Conservation (phyloP, 2,888 invertebrate genomes). For the Endomychus coccineus region DNA sequence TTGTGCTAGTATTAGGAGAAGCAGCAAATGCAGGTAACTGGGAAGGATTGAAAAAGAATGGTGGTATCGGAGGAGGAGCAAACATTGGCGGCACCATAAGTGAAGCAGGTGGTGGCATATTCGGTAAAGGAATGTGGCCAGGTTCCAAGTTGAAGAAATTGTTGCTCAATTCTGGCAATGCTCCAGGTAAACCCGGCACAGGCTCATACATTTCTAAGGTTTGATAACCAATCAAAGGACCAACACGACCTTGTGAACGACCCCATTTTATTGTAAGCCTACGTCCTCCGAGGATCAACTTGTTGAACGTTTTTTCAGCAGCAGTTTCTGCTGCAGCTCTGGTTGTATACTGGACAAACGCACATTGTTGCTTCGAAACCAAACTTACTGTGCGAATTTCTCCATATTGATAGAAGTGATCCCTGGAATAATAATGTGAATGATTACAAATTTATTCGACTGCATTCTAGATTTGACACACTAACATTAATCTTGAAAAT, state of each 20-base stretch:
- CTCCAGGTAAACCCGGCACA: constrained; percentile 70
- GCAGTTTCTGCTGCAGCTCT: constrained; percentile 87
- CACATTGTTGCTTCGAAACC: constrained; percentile 90
- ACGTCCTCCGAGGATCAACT: constrained; percentile 73
- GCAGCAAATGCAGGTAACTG: constrained; percentile 38
- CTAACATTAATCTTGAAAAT: too few species aligned
- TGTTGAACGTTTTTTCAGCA: constrained; percentile 93
- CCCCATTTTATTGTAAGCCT: constrained; percentile 98
- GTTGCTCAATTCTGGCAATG: constrained; percentile 57
- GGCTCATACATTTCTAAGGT: constrained; percentile 57
- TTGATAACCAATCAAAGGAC: constrained; percentile 45
- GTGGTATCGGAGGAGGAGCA: constrained; percentile 52
- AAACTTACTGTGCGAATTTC: constrained; percentile 92
- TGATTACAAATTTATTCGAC: too few species aligned
- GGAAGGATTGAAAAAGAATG: constrained; percentile 45
- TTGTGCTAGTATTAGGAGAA: constrained; percentile 38
- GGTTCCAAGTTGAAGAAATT: constrained; percentile 62
- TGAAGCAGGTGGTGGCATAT: constrained; percentile 44
- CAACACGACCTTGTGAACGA: constrained; percentile 77
- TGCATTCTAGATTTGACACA: too few species aligned
- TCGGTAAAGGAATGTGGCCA: constrained; percentile 43
- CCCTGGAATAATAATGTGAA: constrained; percentile 54
- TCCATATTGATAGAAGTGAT: constrained; percentile 98
- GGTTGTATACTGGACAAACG: constrained; percentile 93
- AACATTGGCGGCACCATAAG: constrained; percentile 53